Conservation (phyloP, 1,140 invertebrate genomes). For the Trichonephila inaurata region DNA sequence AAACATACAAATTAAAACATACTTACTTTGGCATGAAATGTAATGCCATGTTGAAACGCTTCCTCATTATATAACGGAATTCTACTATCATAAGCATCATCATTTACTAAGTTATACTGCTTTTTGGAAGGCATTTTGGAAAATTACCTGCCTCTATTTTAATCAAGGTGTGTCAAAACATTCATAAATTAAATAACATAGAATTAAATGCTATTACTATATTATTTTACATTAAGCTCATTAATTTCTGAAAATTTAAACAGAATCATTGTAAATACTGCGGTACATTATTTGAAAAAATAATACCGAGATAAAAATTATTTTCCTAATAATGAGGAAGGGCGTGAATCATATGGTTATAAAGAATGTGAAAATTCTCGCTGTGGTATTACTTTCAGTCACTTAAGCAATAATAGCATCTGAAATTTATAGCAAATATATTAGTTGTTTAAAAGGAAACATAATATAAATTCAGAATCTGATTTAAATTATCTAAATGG, state of each 20-base stretch:
- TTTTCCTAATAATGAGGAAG: slow-evolving; percentile 11
- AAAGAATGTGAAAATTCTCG: neutral
- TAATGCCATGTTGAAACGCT: slow-evolving; percentile 97
- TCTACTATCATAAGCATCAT: slow-evolving; percentile 96
- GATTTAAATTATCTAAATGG: neutral
- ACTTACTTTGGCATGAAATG: slow-evolving; percentile 97
- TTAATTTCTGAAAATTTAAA: neutral
- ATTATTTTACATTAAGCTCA: neutral
- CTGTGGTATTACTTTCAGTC: too few relatives aligned
- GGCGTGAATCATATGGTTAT: neutral
- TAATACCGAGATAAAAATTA: neutral
- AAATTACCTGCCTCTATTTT: neutral
- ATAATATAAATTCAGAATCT: neutral
- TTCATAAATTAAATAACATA: neutral
- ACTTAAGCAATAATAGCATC: too few relatives aligned
- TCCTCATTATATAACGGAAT: slow-evolving; percentile 97
- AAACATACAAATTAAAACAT: neutral
- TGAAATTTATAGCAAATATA: neutral
- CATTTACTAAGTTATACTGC: slow-evolving; percentile 95
- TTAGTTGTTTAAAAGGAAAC: neutral
- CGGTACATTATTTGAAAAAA: neutral
- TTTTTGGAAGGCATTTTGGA: slow-evolving; percentile 83
- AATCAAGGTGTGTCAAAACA: neutral
- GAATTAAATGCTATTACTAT: neutral
- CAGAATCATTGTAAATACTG: neutral